These are phyloP conservation scores for Anguilla anguilla DNA, from an alignment of 2,797 vertebrate species.

Conservation along the genomic window DNA sequence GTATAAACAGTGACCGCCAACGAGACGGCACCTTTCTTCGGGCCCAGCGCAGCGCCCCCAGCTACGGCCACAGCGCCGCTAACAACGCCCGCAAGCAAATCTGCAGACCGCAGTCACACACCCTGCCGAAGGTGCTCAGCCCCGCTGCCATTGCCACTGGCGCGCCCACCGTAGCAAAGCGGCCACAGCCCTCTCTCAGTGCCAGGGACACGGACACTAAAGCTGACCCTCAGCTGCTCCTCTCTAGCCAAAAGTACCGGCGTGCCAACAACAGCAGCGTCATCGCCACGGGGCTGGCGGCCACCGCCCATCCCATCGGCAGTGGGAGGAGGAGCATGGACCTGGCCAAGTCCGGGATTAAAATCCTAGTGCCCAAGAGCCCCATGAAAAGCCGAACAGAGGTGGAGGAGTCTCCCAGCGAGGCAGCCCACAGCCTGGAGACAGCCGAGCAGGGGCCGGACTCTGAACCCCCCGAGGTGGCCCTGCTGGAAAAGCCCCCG, in stretches of 20 bases:
- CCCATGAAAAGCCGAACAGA: constrained; percentile 85
- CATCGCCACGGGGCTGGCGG: neutral
- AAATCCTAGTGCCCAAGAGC: constrained; percentile 94
- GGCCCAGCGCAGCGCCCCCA: constrained; percentile 82
- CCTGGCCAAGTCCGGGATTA: constrained; percentile 89
- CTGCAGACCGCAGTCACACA: constrained; percentile 65
- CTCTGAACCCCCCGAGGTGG: constrained; percentile 86
- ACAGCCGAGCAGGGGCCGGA: constrained; percentile 83
- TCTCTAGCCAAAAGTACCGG: constrained; percentile 73
- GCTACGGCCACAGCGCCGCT: constrained; percentile 67
- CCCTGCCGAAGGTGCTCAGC: constrained; percentile 23
- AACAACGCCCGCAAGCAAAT: constrained; percentile 81
- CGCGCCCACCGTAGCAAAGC: constrained; percentile 31
- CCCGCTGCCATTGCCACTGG: constrained; percentile 10
- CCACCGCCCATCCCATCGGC: constrained; percentile 59
- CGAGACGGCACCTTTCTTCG: constrained; percentile 75
- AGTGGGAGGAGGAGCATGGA: constrained; percentile 85
- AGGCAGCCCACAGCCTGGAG: constrained; percentile 85
- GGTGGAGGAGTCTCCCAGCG: constrained; percentile 83
- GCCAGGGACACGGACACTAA: constrained; percentile 61
- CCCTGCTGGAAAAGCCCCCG: constrained; percentile 83
- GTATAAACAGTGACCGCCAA: constrained; percentile 74
- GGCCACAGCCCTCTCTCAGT: constrained; percentile 38
- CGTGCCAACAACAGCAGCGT: constrained; percentile 48
- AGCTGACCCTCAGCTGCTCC: constrained; percentile 63